Base-by-base conservation (phyloP, 2,113 vertebrate species). In the Leiothrix lutea region DNA sequence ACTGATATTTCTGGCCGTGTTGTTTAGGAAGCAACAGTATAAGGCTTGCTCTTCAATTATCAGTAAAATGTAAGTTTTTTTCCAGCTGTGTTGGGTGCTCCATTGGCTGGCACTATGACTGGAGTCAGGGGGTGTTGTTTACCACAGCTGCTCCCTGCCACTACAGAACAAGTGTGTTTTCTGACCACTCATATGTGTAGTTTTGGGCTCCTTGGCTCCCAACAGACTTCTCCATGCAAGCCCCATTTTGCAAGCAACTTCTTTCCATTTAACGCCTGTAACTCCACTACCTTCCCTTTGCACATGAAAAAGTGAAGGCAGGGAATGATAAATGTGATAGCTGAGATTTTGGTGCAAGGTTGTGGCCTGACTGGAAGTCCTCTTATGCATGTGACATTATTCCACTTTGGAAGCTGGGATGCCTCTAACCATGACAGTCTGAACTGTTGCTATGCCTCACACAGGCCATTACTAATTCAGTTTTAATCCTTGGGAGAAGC, bases 171-270 rank as follows among this genome's bases (percentile, higher is more conserved):
- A 71, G 4, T 23, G 42, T 2, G 7, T 87, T 61, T 91, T 77
- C 70, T 6, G 19, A 70, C 13, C 0, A 0, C 29, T 72, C 1
- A 0, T 18, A 45, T 1, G 4, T 2, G 1, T 8, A 48, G 3
- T 13, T n/a, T 73, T 1, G 1, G 71, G 48, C 9, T 42, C n/a
- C 17, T 48, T 82, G 35, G 12, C 21, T 85, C 29, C 23, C 45
- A 57, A 12, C 5, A 50, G 23, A 40, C 12, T 0, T 8, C 28
- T 66, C 26, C 21, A 22, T 1, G 1, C 23, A 75, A 64, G 5
- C 15, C 6, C 12, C 9, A 6, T 58, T 88, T 75, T 61, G 38
- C 15, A 51, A 65, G 22, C 1, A 53, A 5, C 51, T 51, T 78
- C 28, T 58, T 79, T 35, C 38, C 0, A 0, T 87, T 82, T 57